Evolutionary conservation across 2,888 invertebrate species (phyloP).

Genomic region (Tholera decimalis): DNA sequence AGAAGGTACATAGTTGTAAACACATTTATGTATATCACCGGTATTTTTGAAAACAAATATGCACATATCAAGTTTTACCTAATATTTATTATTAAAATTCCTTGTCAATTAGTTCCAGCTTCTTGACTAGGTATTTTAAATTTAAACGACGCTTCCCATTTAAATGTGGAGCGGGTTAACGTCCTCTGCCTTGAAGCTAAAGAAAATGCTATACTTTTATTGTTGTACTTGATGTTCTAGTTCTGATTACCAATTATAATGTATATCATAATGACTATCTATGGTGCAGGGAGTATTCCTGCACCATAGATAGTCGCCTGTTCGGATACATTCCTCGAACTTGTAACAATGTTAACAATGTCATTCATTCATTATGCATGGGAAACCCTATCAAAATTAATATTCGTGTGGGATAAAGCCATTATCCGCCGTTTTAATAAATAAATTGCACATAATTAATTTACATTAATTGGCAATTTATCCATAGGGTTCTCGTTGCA

Average conservation of each 20-base stretch:
- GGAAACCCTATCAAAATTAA: constrained; percentile 32
- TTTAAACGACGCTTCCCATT: constrained; percentile 35
- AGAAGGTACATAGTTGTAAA: neutral
- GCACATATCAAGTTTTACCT: neutral
- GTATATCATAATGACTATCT: too few species aligned
- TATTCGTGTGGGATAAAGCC: constrained; percentile 25
- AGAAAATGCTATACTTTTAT: constrained; percentile 30
- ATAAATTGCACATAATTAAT: constrained; percentile 25
- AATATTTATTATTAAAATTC: constrained; percentile 15
- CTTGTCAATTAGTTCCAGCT: constrained; percentile 31
- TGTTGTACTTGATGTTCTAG: constrained; percentile 16
- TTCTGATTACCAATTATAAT: constrained; percentile 29
- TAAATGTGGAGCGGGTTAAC: constrained; percentile 35
- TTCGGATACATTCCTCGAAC: constrained; percentile 20
- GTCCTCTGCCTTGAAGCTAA: constrained; percentile 23
- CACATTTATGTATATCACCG: neutral
- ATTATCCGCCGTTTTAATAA: constrained; percentile 23
- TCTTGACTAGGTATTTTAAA: constrained; percentile 38
- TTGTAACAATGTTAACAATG: constrained; percentile 23
- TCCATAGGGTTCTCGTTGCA: constrained; percentile 6
- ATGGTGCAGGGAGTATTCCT: too few species aligned
- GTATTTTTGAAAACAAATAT: neutral
- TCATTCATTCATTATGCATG: neutral
- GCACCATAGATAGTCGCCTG: constrained; percentile 8
- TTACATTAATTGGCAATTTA: constrained; percentile 26